Evolutionary conservation across 2,888 invertebrate genomes (phyloP), one percentile per base, ranked within the genome.

Genomic region (Lycophotia porphyrea): DNA sequence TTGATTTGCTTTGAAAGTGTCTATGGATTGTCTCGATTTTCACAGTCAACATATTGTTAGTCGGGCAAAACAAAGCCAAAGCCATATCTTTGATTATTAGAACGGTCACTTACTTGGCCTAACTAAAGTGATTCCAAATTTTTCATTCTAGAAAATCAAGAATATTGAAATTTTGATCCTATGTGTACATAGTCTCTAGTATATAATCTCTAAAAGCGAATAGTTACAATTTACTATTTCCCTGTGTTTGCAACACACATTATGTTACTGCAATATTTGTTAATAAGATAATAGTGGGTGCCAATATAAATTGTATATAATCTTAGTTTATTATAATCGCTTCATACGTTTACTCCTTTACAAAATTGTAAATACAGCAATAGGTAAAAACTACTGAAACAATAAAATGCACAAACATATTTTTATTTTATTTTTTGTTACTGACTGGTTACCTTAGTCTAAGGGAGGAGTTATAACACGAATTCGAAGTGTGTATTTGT

Each of bases 391-490:
- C 31, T 82, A 58, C 44, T 64, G 47, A 78, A 71, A 65, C 13
- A 83, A 79, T 78, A 66, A 83, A 84, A 66, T 65, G n/a, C 36
- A n/a, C 63, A 63, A 39, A 47, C 65, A 61, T 83, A 42, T 78
- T 69, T 68, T 82, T 76, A n/a, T 74, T 76, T 78, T 76, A n/a
- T 63, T 82, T 82, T 68, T 65, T 70, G 49, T 58, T n/a, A 63
- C 27, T 58, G 61, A 66, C 66, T 83, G 66, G 15, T 27, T 24
- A 47, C 55, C 68, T 52, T 4, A 31, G 1, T 52, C 47, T 44
- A 21, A 31, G 24, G 21, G 2, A 52, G 13, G 21, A 31, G 61
- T 44, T 65, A 80, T 55, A 39, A 61, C 13, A 66, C 9, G 5
- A 18, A 15, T 44, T 7, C 15, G 60, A 34, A 24, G 18, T 13